Base-by-base conservation (phyloP, 2,113 vertebrate genomes). In the Gobio gobio region DNA sequence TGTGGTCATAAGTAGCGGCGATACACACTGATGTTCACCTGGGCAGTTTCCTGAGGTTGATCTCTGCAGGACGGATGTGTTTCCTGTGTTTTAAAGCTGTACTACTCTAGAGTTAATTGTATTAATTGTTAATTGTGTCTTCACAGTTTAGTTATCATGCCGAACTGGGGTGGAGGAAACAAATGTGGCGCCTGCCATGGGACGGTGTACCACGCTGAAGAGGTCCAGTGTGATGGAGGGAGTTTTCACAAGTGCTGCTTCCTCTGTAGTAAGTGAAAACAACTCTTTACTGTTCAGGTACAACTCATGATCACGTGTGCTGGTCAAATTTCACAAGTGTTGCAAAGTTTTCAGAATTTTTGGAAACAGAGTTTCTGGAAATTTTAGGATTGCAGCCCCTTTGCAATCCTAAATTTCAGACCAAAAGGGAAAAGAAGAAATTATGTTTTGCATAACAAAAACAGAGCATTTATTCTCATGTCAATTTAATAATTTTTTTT, bases 131-230 rank as follows among this genome's bases (percentile, higher is more conserved):
- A n/a, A n/a, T 63, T 26, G 2, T 45, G 24, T 87, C 49, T 91
- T 0, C 4, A 6, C 66, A 95, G 94, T 84, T 29, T 22, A 51
- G 26, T 0, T 88, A 89, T 82, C 63, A 97, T 99, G 98, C 97
- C 98, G 0, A 97, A 97, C 93, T 99, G 97, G 98, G 98, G 97
- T 84, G 97, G 97, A 2, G 98, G 98, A 49, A 98, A 98, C 94
- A 95, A 96, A 82, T 99, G 98, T 0, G 91, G 94, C 0, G 95
- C 96, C 63, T 99, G 98, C 1, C 91, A 93, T 1, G 93, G 95
- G 78, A 96, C 92, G 0, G 98, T 99, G 56, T 99, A 99, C 94
- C 97, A 98, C 0, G 98, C 98, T 0, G 98, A 99, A 90, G 98
- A 99, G 86, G 96, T 98, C 81, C 97, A 98, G 92, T 99, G 97